Base-by-base conservation (phyloP, 2,888 invertebrate genomes). In the Drosophila niveifrons region DNA sequence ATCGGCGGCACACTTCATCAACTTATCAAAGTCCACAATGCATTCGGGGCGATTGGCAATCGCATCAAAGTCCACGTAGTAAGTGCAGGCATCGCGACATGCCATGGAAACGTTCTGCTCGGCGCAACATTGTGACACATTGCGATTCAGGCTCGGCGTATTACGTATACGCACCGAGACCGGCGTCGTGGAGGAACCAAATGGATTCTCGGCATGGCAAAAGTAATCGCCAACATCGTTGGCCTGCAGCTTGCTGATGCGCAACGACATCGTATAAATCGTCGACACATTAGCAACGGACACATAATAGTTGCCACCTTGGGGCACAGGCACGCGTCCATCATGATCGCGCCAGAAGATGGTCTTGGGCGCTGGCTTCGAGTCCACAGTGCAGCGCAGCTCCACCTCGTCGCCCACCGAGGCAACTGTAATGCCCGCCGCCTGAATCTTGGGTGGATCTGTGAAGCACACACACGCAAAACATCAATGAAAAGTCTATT, bases 1-100 rank as follows among this genome's bases (percentile, higher is more conserved):
- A 81, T 96, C 96, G 1, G 97, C 96, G 0, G 97, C 97, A 88
- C 97, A 97, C 88, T 95, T 95, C 96, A 97, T 96, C 55, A 97
- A 93, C 88, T 97, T 97, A 90, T 96, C 96, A 89, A 97, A 96
- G 92, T 97, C 97, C 68, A 94, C 94, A 89, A 97, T 95, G 91
- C 97, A 97, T 89, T 96, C 95, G 0, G 96, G 96, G 47, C 95
- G 94, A 92, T 96, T 96, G 91, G 96, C 95, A 48, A 97, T 96
- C 53, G 95, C 95, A 90, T 97, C 96, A 91, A 97, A 96, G 90
- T 97, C 97, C 57, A 97, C 93, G 89, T 96, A 96, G 93, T 96
- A 96, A 64, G 95, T 95, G 93, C 97, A 98, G 15, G 97, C 97
- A 87, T 96, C 96, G 92, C 96, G 95, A 89, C 98, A 98, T 0